Percentiles rank a stretch among this genome's conserved stretches.
Evolutionary conservation across 2,888 invertebrate genomes (phyloP).

Genomic region (Eretmocerus hayati): DNA sequence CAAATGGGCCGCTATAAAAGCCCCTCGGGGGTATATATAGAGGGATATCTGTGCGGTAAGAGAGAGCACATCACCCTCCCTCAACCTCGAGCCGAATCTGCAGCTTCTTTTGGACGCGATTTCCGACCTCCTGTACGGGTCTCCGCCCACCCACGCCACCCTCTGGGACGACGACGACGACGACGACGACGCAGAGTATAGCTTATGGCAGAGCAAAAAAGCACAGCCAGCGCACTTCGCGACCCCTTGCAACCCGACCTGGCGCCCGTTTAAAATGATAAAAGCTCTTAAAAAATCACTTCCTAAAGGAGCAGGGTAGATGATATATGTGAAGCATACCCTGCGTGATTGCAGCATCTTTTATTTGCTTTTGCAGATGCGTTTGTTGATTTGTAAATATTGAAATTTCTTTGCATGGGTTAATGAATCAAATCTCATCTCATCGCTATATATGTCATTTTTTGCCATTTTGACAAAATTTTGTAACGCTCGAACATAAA

Average conservation of each 20-base stretch:
- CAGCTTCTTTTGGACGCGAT: constrained; percentile 10
- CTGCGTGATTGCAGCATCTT: too few species aligned
- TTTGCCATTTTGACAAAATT: too few species aligned
- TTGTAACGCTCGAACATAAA: too few species aligned
- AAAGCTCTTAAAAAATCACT: constrained; percentile 24
- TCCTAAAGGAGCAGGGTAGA: too few species aligned
- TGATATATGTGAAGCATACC: too few species aligned
- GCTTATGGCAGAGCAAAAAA: constrained; percentile 1
- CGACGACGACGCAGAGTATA: not conserved
- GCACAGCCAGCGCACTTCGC: not conserved
- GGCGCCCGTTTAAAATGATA: constrained; percentile 21
- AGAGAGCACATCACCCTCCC: constrained; percentile 20
- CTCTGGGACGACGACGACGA: not conserved
- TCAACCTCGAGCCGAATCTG: not conserved
- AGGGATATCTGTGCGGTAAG: too few species aligned
- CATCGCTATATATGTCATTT: too few species aligned
- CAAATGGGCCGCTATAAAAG: constrained; percentile 48
- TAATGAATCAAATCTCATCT: too few species aligned
- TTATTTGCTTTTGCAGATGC: too few species aligned
- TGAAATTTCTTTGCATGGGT: too few species aligned
- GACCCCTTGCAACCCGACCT: not conserved
- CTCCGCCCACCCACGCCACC: constrained; percentile 1
- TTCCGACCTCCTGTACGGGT: constrained; percentile 18
- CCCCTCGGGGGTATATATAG: constrained; percentile 25
- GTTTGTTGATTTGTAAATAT: too few species aligned